A percentile compares a stretch with the other conserved stretches of the same genome.
phyloP scores from a whole-genome alignment of 2,113 vertebrate genomes.

The Eupsittula cactorum region DNA sequence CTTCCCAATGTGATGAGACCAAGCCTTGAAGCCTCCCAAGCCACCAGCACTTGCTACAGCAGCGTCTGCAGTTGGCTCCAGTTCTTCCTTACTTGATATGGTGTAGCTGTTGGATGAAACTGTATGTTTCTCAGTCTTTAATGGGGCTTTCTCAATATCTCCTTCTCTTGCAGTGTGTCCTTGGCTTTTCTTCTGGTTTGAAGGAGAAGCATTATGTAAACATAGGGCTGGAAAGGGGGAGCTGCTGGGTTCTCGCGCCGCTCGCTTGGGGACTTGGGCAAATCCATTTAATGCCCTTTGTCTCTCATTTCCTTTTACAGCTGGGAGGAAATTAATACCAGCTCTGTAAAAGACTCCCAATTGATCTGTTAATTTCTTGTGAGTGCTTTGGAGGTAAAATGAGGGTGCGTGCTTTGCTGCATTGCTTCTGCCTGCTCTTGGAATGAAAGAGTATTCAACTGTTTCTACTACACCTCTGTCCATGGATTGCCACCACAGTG shows the following conservation, averaged over 20 bases:
- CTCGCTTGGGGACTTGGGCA: slow-evolving; percentile 26
- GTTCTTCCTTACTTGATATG: not conserved
- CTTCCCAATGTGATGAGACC: not conserved
- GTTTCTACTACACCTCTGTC: not conserved
- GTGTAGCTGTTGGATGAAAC: slow-evolving; percentile 10
- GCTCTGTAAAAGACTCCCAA: slow-evolving; percentile 54
- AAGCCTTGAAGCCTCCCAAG: not conserved
- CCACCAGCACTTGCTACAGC: not conserved
- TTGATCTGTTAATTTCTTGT: slow-evolving; percentile 66
- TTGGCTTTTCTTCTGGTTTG: slow-evolving; percentile 19
- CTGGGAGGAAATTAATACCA: slow-evolving; percentile 53
- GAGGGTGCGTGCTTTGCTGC: not conserved
- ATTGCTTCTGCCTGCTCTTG: not conserved
- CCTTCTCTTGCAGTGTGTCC: not conserved
- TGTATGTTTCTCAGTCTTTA: not conserved
- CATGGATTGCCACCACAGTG: not conserved
- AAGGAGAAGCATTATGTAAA: slow-evolving; percentile 5
- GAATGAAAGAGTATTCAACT: not conserved
- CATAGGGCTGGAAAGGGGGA: not conserved
- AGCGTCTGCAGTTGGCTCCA: not conserved
- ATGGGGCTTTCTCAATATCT: not conserved
- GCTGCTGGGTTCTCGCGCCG: not conserved
- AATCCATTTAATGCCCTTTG: slow-evolving; percentile 56
- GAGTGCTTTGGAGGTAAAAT: slow-evolving; percentile 35
- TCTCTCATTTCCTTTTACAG: slow-evolving; percentile 53